Conservation (phyloP, 2,888 invertebrate species). For the Gastracanthus pulcherrimus region DNA sequence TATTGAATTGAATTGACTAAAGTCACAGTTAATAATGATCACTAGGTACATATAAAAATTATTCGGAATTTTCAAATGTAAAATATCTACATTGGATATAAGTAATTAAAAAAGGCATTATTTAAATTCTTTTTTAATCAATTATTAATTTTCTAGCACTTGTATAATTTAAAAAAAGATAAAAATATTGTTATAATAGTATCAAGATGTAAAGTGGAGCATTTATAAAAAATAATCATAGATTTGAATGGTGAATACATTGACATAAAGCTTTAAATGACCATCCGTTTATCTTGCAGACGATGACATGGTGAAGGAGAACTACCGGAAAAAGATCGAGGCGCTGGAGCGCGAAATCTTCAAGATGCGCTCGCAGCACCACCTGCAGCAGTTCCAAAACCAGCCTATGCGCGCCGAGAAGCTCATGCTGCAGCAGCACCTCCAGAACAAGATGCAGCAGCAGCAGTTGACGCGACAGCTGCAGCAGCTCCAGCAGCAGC, state of each 20-base stretch:
- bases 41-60: no score
- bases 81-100: no score
- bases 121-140: no score
- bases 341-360: slow-evolving; percentile 90
- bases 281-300: slow-evolving; percentile 69
- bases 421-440: slow-evolving; percentile 81
- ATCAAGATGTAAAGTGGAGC: no score
- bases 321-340: slow-evolving; percentile 89
- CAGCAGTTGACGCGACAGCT: slow-evolving; percentile 80
- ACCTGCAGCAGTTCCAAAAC: slow-evolving; percentile 85
- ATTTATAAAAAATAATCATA: background rate
- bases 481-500: slow-evolving; percentile 82
- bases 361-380: slow-evolving; percentile 83
- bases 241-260: background rate
- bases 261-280: background rate
- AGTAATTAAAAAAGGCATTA: no score
- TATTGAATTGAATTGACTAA: no score
- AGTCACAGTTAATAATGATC: no score
- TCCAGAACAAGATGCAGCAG: slow-evolving; percentile 86
- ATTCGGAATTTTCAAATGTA: no score
- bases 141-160: no score
- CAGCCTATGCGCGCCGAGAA: slow-evolving; percentile 80
- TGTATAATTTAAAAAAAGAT: no score
- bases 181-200: no score
- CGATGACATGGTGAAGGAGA: slow-evolving; percentile 90